These are phyloP conservation scores for Drosophila truncata DNA, from an alignment of 1,140 invertebrate genomes.

Conservation along the genomic window DNA sequence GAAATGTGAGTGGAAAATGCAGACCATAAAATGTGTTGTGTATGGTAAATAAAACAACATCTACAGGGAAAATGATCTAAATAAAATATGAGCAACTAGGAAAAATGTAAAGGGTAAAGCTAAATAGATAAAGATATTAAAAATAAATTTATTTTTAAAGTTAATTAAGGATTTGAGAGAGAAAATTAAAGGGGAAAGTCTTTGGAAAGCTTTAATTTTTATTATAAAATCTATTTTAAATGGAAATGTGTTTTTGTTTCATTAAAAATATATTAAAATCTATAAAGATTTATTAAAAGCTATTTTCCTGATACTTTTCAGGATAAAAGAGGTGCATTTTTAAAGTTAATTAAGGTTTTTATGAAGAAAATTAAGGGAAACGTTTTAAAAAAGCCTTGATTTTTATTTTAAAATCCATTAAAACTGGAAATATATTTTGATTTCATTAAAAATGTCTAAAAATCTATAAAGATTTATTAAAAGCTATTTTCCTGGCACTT, in stretches of 20 bases:
- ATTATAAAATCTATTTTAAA: neutral
- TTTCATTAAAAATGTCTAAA: neutral
- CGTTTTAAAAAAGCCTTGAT: too few relatives aligned
- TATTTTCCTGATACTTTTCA: neutral
- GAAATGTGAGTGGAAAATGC: constrained; percentile 24
- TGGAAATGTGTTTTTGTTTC: neutral
- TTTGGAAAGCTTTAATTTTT: neutral
- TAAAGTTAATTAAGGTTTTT: too few relatives aligned
- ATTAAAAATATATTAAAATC: neutral
- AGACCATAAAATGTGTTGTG: constrained; percentile 63
- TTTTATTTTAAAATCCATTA: neutral
- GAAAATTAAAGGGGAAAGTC: too few relatives aligned
- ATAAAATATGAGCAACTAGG: constrained; percentile 16
- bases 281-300: neutral
- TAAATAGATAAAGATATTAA: neutral
- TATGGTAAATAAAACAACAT: constrained; percentile 74
- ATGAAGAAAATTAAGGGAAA: too few relatives aligned
- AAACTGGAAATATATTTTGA: neutral
- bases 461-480: neutral
- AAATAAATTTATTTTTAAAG: neutral
- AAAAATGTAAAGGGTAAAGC: neutral
- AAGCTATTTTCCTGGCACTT: neutral
- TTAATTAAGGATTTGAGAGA: too few relatives aligned
- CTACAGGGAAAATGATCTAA: constrained; percentile 15
- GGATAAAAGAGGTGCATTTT: constrained; percentile 7